A percentile compares a stretch with the other conserved stretches of the same genome.
These are phyloP conservation scores for Ptychodera flava DNA, from an alignment of 35 echinoderm and acorn worm species.

Conservation along the genomic window DNA sequence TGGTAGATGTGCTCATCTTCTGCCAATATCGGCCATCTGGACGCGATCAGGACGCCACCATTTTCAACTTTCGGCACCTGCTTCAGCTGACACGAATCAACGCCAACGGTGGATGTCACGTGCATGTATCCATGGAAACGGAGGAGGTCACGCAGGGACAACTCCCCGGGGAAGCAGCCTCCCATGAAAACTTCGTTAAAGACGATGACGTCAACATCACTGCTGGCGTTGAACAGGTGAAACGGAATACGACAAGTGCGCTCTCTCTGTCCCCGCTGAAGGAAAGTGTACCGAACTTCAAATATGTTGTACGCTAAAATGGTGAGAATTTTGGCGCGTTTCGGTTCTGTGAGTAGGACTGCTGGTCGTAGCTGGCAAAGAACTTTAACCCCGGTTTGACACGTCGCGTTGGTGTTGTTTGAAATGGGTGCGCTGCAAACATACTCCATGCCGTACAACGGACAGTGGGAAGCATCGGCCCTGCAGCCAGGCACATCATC, in stretches of 20 bases:
- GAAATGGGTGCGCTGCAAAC: too few relatives aligned
- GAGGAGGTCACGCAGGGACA: constrained; percentile 36
- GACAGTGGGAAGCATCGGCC: too few relatives aligned
- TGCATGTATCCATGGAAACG: constrained; percentile 34
- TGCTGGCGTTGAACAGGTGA: constrained; percentile 26
- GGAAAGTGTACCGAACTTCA: constrained; percentile 34
- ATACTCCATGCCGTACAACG: too few relatives aligned
- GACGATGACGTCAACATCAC: constrained; percentile 55
- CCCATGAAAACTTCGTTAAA: constrained; percentile 77
- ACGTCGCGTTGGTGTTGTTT: too few relatives aligned
- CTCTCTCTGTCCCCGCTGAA: constrained; percentile 44
- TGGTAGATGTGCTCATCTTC: constrained; percentile 8
- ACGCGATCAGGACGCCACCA: constrained; percentile 42
- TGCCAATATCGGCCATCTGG: constrained; percentile 33
- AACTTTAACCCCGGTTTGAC: too few relatives aligned
- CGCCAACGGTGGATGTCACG: constrained; percentile 31
- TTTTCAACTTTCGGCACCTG: constrained; percentile 22
- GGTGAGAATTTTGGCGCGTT: constrained; percentile 26
- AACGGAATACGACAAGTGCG: constrained; percentile 52
- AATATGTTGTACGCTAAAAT: constrained; percentile 60
- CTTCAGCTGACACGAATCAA: neutral
- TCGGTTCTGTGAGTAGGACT: neutral
- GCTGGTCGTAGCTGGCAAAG: neutral
- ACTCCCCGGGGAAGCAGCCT: constrained; percentile 49
- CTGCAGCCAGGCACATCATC: too few relatives aligned